phyloP scores from a whole-genome alignment of 2,888 invertebrate species.

The Listrodromus nycthemerus region DNA sequence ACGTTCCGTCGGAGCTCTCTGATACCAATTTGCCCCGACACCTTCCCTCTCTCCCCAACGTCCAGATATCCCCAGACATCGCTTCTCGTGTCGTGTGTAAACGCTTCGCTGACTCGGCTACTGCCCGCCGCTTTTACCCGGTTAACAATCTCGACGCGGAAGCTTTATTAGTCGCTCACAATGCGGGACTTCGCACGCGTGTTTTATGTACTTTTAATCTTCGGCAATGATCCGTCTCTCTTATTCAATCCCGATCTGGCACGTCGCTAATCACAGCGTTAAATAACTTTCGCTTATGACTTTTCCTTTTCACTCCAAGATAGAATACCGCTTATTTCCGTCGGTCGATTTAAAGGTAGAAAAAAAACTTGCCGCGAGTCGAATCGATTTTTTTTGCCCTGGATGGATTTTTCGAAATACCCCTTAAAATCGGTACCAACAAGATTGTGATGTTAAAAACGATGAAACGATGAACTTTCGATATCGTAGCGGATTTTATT shows the following conservation, averaged over 20 bases:
- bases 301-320: no score
- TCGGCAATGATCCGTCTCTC: not conserved
- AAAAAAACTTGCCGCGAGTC: no score
- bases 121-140: not conserved
- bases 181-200: not conserved
- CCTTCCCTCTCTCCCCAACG: not conserved
- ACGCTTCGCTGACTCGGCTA: constrained; percentile 32
- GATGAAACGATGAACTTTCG: no score
- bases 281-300: no score
- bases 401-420: no score
- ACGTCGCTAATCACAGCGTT: no score
- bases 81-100: constrained; percentile 36
- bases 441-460: no score
- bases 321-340: no score
- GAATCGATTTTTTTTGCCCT: no score
- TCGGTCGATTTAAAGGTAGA: no score
- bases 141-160: constrained; percentile 3
- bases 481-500: no score
- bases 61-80: constrained; percentile 34
- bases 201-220: constrained; percentile 8
- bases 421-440: no score
- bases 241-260: not conserved
- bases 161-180: not conserved
- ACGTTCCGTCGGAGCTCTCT: constrained; percentile 2
- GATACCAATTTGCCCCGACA: constrained; percentile 1